phyloP scores from a whole-genome alignment of 1,140 invertebrate genomes.

The Drosophila triauraria region DNA sequence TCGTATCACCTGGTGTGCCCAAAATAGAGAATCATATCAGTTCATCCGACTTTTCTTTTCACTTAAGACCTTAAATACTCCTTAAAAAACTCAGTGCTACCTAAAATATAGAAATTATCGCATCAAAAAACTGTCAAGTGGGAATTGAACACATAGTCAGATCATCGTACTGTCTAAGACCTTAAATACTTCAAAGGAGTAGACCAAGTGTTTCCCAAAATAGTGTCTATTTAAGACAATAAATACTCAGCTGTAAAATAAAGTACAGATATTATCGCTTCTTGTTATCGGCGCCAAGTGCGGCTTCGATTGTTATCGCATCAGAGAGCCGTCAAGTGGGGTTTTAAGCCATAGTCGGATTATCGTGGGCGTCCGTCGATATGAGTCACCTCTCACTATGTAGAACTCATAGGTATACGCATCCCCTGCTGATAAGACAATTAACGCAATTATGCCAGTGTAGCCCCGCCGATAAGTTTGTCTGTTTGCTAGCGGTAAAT shows the following conservation, averaged over 20 bases:
- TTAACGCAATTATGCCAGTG: slow-evolving; percentile 64
- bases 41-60: slow-evolving; percentile 11
- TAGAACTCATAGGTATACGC: slow-evolving; percentile 11
- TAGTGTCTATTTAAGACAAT: not conserved
- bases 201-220: not conserved
- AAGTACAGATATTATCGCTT: not conserved
- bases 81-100: not conserved
- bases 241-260: not conserved
- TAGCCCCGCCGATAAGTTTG: slow-evolving; percentile 23
- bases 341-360: slow-evolving; percentile 6
- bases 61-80: slow-evolving; percentile 4
- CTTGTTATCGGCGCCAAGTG: slow-evolving; percentile 1
- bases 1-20: not conserved
- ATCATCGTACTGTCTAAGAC: slow-evolving; percentile 10
- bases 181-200: slow-evolving; percentile 6
- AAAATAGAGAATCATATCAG: slow-evolving; percentile 18
- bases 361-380: slow-evolving; percentile 3
- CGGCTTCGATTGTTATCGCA: not conserved
- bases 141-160: not conserved
- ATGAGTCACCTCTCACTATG: slow-evolving; percentile 18
- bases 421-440: slow-evolving; percentile 55
- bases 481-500: slow-evolving; percentile 52
- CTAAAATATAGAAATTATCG: slow-evolving; percentile 6
- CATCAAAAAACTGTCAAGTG: slow-evolving; percentile 8
- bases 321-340: slow-evolving; percentile 4